phyloP scores from a whole-genome alignment of 1,140 invertebrate genomes.

The Ganaspis sp. region DNA sequence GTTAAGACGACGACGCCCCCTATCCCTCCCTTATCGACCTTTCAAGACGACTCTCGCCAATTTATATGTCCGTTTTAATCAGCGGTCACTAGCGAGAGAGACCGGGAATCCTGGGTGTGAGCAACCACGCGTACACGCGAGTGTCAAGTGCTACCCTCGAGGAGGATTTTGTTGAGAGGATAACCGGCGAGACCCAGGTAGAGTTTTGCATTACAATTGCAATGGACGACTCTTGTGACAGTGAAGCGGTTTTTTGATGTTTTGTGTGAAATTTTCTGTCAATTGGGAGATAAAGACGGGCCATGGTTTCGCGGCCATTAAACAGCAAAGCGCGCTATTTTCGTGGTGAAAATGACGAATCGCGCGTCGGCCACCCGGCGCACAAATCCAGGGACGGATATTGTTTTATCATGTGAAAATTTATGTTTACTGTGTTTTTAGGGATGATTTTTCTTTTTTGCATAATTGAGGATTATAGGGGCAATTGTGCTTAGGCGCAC shows the following conservation, averaged over 20 bases:
- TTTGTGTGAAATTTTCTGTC: no score
- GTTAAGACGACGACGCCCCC: slow-evolving; percentile 25
- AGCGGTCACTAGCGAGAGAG: background rate
- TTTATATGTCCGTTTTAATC: background rate
- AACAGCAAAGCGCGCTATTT: slow-evolving; percentile 36
- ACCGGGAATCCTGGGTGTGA: background rate
- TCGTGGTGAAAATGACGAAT: slow-evolving; percentile 21
- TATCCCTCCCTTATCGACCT: slow-evolving; percentile 18
- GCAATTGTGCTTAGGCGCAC: slow-evolving; percentile 5
- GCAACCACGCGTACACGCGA: slow-evolving; percentile 24
- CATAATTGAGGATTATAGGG: background rate
- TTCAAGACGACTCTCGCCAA: background rate
- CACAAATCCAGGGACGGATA: slow-evolving; percentile 14
- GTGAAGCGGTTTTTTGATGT: no score
- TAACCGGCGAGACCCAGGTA: slow-evolving; percentile 13
- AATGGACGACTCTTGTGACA: no score
- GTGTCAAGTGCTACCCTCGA: background rate
- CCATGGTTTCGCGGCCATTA: slow-evolving; percentile 14
- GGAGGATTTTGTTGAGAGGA: background rate
- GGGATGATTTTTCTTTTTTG: background rate
- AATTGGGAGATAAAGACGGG: no score
- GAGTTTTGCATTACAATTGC: background rate
- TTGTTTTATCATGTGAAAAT: background rate
- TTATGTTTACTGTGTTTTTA: background rate
- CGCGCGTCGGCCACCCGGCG: slow-evolving; percentile 4